Percentiles rank a stretch among this genome's conserved stretches.
These are phyloP conservation scores for Phalacrocorax pelagicus DNA, from an alignment of 2,113 vertebrate genomes.

Conservation along the genomic window DNA sequence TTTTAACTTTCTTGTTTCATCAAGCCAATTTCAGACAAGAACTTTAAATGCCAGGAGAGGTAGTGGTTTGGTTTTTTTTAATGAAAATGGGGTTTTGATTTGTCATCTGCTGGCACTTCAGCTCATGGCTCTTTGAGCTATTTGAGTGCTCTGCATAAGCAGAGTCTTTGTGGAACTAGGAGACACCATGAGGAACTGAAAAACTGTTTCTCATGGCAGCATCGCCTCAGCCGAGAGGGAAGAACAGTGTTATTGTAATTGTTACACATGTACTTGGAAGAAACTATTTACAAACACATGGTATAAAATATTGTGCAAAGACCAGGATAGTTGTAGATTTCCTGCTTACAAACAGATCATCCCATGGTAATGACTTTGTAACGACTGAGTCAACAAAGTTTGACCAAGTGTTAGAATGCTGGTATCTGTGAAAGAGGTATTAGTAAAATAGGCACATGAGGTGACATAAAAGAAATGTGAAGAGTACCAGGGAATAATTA, in stretches of 20 bases:
- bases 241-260: not conserved
- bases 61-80: not conserved
- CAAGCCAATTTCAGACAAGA: not conserved
- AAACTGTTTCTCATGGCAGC: not conserved
- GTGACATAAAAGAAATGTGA: not conserved
- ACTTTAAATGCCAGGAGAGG: not conserved
- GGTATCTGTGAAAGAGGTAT: not conserved
- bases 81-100: not conserved
- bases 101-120: not conserved
- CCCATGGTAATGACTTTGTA: not conserved
- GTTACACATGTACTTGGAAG: not conserved
- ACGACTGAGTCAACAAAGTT: not conserved
- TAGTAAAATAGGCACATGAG: not conserved
- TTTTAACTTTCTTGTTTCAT: not conserved
- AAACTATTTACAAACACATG: not conserved
- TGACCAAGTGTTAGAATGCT: not conserved
- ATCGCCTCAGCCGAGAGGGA: rapidly evolving
- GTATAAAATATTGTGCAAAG: not conserved
- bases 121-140: not conserved
- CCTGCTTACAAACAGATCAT: rapidly evolving
- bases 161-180: not conserved
- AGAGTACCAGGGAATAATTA: not conserved
- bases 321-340: not conserved
- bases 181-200: not conserved
- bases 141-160: not conserved